Evolutionary conservation across 2,113 vertebrate genomes (phyloP), one percentile per base, ranked within the genome.

Genomic region (Phylloscopus trochilus): DNA sequence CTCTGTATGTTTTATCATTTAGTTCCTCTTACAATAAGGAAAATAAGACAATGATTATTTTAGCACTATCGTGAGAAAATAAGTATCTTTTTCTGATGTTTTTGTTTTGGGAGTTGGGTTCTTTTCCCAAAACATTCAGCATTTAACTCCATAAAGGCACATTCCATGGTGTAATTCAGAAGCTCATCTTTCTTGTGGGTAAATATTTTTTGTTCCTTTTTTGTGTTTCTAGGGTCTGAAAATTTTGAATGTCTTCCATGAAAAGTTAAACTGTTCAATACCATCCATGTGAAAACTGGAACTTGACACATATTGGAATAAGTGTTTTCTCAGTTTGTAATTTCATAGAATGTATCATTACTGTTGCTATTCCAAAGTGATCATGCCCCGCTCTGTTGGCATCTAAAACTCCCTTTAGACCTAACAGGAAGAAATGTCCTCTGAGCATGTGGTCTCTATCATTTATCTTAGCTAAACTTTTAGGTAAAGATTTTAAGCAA

Each of bases 401-500:
- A 56, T 60, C 69, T 66, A 37, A 86, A 80, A 19, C 13, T 51
- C 20, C 20, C 56, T 92, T 82, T 91, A 91, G 89, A 82, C 13
- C 10, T 28, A 70, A 31, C 4, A 82, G 74, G 19, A 22, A 60
- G 31, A 14, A 66, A 90, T 62, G 49, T 66, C 37, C 37, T 91
- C 67, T 53, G 78, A 91, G 47, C 35, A 68, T 55, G 22, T n/a
- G 59, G 44, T 37, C 39, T 75, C 23, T 24, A 55, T 44, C 20
- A 72, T 89, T 82, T 95, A 27, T 79, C 41, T 72, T 55, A 49
- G 55, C 69, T 82, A 89, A 86, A 81, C 30, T 67, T 92, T 55
- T 89, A 78, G 52, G 77, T 83, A 82, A 87, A 85, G 66, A 66
- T 89, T 86, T 91, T 75, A 64, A 84, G 62, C 49, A 79, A 92